phyloP scores from a whole-genome alignment of 1,140 invertebrate species.

The Drosophila tsacasi region DNA sequence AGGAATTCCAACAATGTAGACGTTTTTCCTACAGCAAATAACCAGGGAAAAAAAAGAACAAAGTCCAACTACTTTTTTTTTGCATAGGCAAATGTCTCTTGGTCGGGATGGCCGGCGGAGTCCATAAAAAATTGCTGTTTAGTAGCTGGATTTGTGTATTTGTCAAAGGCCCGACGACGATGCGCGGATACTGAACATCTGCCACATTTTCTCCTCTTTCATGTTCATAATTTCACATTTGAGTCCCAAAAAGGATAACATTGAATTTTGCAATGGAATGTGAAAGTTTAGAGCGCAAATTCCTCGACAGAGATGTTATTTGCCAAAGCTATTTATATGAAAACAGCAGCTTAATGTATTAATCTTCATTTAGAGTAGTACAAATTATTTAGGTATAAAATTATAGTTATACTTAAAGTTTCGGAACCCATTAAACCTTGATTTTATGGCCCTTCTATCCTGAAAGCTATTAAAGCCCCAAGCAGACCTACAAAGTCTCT shows the following conservation, averaged over 20 bases:
- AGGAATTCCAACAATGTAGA: conserved; percentile 81
- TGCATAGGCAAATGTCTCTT: conserved; percentile 56
- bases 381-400: background rate
- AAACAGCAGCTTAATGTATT: background rate
- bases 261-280: conserved; percentile 13
- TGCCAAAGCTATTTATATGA: background rate
- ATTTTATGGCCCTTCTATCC: background rate
- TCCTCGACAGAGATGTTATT: background rate
- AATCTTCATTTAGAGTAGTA: background rate
- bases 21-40: conserved; percentile 73
- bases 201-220: conserved; percentile 24
- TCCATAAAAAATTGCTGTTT: conserved; percentile 70
- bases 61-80: conserved; percentile 52
- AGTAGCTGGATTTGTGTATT: conserved; percentile 75
- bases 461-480: background rate
- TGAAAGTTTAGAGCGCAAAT: background rate
- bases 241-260: conserved; percentile 37
- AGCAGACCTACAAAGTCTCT: background rate
- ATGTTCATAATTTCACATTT: conserved; percentile 70
- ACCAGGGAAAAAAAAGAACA: conserved; percentile 32
- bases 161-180: conserved; percentile 63
- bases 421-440: background rate
- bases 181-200: conserved; percentile 44
- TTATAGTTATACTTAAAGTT: background rate
- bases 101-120: conserved; percentile 18